Evolutionary conservation across 2,113 vertebrate species (phyloP).

Genomic region (Oceanodroma tethys): DNA sequence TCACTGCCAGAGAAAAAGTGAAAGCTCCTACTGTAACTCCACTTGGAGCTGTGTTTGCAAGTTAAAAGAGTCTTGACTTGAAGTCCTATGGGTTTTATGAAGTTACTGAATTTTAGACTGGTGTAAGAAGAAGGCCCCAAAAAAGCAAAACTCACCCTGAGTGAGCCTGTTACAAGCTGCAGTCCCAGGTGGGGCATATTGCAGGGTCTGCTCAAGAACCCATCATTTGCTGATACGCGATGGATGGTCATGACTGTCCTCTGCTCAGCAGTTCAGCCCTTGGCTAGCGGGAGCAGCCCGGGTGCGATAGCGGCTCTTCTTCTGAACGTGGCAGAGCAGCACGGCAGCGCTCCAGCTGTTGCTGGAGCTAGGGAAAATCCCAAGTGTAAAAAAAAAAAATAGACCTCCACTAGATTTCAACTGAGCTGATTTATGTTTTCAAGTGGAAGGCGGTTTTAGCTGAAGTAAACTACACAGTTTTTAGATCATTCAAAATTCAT

Average conservation of each 20-base stretch:
- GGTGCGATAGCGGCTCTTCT: not conserved
- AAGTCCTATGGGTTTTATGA: not conserved
- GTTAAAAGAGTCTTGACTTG: not conserved
- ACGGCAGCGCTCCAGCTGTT: not conserved
- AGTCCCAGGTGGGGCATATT: not conserved
- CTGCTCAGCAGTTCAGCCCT: not conserved
- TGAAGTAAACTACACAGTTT: conserved; percentile 42
- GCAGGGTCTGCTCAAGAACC: not conserved
- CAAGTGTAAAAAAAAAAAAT: not conserved
- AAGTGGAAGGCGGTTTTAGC: conserved; percentile 26
- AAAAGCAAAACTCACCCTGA: not conserved
- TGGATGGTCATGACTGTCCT: not conserved
- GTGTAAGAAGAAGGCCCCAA: not conserved
- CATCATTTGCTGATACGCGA: rapidly evolving
- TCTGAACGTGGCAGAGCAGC: not conserved
- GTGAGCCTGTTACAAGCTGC: not conserved
- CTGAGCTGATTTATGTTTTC: conserved; percentile 29
- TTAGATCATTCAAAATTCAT: conserved; percentile 55
- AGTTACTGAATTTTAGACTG: not conserved
- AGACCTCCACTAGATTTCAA: not conserved
- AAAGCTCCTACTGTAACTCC: conserved; percentile 36
- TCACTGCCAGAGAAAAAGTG: conserved; percentile 18
- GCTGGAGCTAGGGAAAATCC: not conserved
- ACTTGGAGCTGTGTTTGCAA: not conserved
- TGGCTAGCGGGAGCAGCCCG: rapidly evolving